A percentile compares a stretch with the other conserved stretches of the same genome.
Conservation (phyloP, 2,113 vertebrate genomes). For the Engraulis encrasicolus region DNA sequence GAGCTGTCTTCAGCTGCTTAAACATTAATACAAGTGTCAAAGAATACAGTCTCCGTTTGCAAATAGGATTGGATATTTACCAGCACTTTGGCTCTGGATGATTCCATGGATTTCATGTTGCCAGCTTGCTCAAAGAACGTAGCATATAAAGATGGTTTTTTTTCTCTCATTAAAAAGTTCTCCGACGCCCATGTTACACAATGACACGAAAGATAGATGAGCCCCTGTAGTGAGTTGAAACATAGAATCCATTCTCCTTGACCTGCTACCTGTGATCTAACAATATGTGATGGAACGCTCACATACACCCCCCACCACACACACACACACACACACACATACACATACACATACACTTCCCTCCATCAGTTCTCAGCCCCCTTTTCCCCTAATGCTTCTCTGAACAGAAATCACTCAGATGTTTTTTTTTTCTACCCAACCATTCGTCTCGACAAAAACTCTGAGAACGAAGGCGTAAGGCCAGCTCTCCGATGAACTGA, state of each 20-base stretch:
- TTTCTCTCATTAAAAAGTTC: not conserved
- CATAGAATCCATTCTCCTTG: slow-evolving; percentile 69
- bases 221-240: slow-evolving; percentile 51
- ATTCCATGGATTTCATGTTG: not conserved
- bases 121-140: not conserved
- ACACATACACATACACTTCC: too few relatives aligned
- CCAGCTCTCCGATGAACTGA: slow-evolving; percentile 66
- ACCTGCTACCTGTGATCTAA: slow-evolving; percentile 73
- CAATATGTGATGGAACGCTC: slow-evolving; percentile 73
- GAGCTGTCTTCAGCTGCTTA: slow-evolving; percentile 1
- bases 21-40: slow-evolving; percentile 7
- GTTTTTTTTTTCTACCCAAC: slow-evolving; percentile 61
- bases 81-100: not conserved
- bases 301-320: slow-evolving; percentile 58
- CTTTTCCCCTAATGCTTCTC: slow-evolving; percentile 17
- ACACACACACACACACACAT: too few relatives aligned
- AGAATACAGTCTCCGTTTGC: not conserved
- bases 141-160: not conserved
- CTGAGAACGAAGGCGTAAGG: slow-evolving; percentile 62
- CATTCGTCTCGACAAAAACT: slow-evolving; percentile 57
- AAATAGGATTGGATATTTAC: slow-evolving; percentile 17
- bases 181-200: not conserved
- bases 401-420: slow-evolving; percentile 60
- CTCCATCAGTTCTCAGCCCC: not conserved
- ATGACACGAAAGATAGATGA: slow-evolving; percentile 22